A percentile compares a stretch with the other conserved stretches of the same genome.
These are phyloP conservation scores for Trachythela sp. DNA, from an alignment of 64 coral and sea anemone genomes.

Conservation along the genomic window DNA sequence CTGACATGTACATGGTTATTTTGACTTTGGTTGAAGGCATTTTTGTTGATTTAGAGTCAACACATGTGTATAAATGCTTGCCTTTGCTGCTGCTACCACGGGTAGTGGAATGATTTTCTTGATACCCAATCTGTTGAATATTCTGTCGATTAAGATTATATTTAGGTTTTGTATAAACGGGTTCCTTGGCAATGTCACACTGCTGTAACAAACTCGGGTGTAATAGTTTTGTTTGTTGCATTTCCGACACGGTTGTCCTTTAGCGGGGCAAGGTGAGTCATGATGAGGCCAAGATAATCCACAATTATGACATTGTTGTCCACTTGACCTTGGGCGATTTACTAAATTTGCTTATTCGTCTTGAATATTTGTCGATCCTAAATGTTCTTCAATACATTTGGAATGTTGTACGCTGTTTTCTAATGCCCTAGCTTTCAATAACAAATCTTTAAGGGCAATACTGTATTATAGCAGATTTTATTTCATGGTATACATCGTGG, in stretches of 20 bases:
- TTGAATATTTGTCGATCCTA: neutral
- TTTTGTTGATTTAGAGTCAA: neutral
- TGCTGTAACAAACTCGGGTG: no score
- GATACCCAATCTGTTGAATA: no score
- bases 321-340: neutral
- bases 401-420: neutral
- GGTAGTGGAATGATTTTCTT: neutral
- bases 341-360: neutral
- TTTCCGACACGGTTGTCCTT: no score
- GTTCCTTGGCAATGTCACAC: no score
- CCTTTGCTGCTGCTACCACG: neutral
- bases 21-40: neutral
- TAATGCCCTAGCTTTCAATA: neutral
- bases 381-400: neutral
- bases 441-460: neutral
- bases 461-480: conserved; percentile 9
- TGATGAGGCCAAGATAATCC: no score
- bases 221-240: no score
- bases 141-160: no score
- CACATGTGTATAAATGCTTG: neutral
- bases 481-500: neutral
- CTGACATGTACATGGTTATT: neutral
- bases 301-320: no score
- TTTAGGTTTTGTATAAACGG: no score
- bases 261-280: no score